phyloP scores from a whole-genome alignment of 2,797 vertebrate species.

The Tokudaia muenninki region DNA sequence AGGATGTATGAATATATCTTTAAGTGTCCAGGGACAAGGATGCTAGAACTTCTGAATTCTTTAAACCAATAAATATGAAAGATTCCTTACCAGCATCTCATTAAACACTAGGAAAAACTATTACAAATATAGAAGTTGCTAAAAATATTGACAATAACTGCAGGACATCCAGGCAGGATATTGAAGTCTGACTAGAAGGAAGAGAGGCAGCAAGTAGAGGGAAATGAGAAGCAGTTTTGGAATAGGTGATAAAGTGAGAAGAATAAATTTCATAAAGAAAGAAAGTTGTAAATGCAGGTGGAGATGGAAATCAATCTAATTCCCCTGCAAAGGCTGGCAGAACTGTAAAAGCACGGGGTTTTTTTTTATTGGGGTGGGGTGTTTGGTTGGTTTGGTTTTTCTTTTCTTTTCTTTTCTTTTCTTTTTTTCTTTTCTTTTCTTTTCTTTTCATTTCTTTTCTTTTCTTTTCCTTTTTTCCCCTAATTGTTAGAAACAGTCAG shows the following conservation, averaged over 20 bases:
- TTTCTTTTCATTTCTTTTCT: background rate
- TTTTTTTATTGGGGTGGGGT: background rate
- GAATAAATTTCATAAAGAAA: conserved; percentile 7
- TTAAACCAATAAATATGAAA: conserved; percentile 13
- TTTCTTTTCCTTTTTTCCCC: too few species aligned
- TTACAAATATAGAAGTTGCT: background rate
- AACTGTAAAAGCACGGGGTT: background rate
- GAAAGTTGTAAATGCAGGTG: background rate
- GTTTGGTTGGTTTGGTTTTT: background rate
- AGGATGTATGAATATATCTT: background rate
- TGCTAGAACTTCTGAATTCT: background rate
- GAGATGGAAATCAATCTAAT: conserved; percentile 43
- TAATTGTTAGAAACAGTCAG: background rate
- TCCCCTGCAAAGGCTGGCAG: background rate
- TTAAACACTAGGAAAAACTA: conserved; percentile 3
- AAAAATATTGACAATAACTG: conserved; percentile 13
- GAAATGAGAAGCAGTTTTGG: conserved; percentile 16
- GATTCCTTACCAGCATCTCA: background rate
- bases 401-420: background rate
- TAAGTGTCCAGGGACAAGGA: background rate
- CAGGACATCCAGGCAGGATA: background rate
- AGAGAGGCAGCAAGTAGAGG: background rate
- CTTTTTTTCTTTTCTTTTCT: background rate
- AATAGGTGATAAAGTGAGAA: background rate
- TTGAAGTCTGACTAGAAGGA: conserved; percentile 8